Evolutionary conservation across 2,888 invertebrate genomes (phyloP), one percentile per base, ranked within the genome.

Genomic region (Cistogaster globosa): DNA sequence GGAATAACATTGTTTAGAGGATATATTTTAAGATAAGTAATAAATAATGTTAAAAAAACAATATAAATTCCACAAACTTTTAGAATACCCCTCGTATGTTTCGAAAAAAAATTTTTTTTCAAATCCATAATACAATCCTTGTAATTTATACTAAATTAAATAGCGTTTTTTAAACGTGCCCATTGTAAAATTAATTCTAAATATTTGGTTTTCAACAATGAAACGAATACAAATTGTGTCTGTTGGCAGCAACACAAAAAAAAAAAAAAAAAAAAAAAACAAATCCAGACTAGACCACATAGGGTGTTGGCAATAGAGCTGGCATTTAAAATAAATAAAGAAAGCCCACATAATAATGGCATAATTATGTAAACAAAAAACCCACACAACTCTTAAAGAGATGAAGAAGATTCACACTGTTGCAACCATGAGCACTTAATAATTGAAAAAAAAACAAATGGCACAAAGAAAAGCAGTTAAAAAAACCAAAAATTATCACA

Each of bases 301-400:
- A 65, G 79, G 79, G 79, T 75, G 83, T 58, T 65, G 32, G 69
- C 74, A 72, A 83, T 74, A 74, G 78, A 55, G 36, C 55, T 65
- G 65, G 38, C 38, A 74, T 60, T 68, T 32, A 53, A 55, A 45
- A 26, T 18, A 53, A 63, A 38, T 53, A 74, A 67, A 72, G 71
- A 84, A 85, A 78, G 36, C 85, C 85, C 85, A 85, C 85, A 85
- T 85, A 82, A 78, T 85, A 78, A 82, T 82, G 82, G 57, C 85
- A 85, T 85, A 85, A 85, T 85, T 85, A 85, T 85, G 69, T 85
- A 82, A 82, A 85, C 82, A 85, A 78, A 78, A 80, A 82, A 63
- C 85, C 85, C 85, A 85, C 84, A 85, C 82, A 82, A 69, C 78
- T 78, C 78, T 69, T 51, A 22, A 74, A 65, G 45, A 78, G 42